phyloP scores from a whole-genome alignment of 2,888 invertebrate species.

The Salticus scenicus region DNA sequence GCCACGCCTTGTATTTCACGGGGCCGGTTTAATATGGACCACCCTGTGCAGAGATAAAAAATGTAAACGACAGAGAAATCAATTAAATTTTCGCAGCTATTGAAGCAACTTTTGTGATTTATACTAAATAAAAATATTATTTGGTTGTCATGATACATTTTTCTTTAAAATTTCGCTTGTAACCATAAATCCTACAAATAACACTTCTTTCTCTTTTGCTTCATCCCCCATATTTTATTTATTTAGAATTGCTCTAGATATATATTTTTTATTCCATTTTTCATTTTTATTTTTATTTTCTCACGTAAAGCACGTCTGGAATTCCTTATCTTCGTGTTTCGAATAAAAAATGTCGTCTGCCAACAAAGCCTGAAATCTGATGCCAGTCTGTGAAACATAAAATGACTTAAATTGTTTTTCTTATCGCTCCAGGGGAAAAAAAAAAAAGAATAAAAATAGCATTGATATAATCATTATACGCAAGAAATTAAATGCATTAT shows the following conservation, averaged over 20 bases:
- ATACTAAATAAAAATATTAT: neutral
- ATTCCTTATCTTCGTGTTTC: conserved; percentile 48
- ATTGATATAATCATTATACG: neutral
- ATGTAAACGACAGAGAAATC: too few relatives aligned
- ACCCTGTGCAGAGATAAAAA: too few relatives aligned
- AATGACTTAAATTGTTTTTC: conserved; percentile 58
- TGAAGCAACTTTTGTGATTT: too few relatives aligned
- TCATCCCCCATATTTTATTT: neutral
- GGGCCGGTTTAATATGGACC: too few relatives aligned
- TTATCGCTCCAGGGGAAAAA: conserved; percentile 30
- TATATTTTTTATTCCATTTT: conserved; percentile 5
- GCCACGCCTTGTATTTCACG: too few relatives aligned
- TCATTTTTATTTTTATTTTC: conserved; percentile 23
- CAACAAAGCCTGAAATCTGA: conserved; percentile 60
- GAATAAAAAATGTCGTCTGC: conserved; percentile 55
- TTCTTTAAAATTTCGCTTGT: neutral
- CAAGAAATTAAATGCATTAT: conserved; percentile 38
- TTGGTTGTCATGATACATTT: neutral
- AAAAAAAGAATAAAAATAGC: conserved; percentile 18
- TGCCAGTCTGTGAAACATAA: conserved; percentile 55
- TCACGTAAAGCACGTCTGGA: conserved; percentile 35
- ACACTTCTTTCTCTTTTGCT: neutral
- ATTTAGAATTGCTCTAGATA: neutral
- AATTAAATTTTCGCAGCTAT: too few relatives aligned
- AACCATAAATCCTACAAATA: neutral